Conservation (phyloP, 1,140 invertebrate species). For the Microplitis demolitor region DNA sequence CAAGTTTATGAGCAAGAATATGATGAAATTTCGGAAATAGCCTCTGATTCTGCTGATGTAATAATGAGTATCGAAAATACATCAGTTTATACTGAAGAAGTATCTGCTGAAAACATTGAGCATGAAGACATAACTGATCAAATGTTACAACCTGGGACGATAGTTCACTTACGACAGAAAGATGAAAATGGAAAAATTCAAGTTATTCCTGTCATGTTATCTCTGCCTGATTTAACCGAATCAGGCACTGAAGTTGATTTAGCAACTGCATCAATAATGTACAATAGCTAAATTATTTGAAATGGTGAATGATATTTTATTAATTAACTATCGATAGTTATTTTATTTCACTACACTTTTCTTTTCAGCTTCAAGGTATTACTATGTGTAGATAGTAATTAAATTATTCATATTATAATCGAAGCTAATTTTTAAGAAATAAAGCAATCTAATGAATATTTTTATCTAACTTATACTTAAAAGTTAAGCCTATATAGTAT, state of each 20-base stretch:
- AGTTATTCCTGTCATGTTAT: constrained; percentile 57
- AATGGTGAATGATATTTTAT: too few relatives aligned
- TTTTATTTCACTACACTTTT: too few relatives aligned
- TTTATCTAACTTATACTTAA: too few relatives aligned
- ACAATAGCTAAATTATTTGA: constrained; percentile 43
- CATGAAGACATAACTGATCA: constrained; percentile 48
- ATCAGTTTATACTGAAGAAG: constrained; percentile 57
- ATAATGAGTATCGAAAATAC: constrained; percentile 56
- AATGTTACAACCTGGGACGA: constrained; percentile 48
- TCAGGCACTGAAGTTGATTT: constrained; percentile 52
- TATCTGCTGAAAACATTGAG: constrained; percentile 53
- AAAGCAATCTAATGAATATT: too few relatives aligned
- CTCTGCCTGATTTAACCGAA: constrained; percentile 54
- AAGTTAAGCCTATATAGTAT: too few relatives aligned
- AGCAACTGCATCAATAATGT: constrained; percentile 57
- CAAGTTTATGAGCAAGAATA: constrained; percentile 51
- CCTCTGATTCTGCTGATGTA: constrained; percentile 50
- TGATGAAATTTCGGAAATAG: constrained; percentile 53
- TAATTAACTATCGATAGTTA: too few relatives aligned
- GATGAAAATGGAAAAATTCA: constrained; percentile 56
- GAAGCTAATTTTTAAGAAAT: too few relatives aligned
- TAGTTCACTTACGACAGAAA: constrained; percentile 51
- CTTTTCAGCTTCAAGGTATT: too few relatives aligned
- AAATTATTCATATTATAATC: too few relatives aligned
- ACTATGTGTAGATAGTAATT: too few relatives aligned